A percentile compares a stretch with the other conserved stretches of the same genome.
phyloP scores from a whole-genome alignment of 2,113 vertebrate genomes.

The Furnarius figulus region DNA sequence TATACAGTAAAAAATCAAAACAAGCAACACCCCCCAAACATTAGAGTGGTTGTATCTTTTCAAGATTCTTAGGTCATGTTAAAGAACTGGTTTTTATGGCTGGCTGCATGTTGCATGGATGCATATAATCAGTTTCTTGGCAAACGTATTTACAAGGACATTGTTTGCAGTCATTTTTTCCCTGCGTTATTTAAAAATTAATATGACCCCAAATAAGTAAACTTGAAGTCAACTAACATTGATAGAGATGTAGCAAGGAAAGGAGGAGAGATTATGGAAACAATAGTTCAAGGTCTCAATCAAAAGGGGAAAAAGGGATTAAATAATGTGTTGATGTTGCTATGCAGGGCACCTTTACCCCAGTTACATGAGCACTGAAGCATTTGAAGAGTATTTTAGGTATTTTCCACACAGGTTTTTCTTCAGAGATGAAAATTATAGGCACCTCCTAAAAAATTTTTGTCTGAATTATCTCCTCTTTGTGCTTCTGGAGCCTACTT shows the following conservation, averaged over 20 bases:
- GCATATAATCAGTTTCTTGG: slow-evolving; percentile 32
- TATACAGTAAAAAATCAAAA: not conserved
- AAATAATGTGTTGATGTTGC: not conserved
- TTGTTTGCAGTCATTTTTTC: not conserved
- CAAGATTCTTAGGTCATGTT: not conserved
- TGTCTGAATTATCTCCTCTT: not conserved
- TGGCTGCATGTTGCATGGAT: slow-evolving; percentile 32
- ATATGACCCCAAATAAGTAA: not conserved
- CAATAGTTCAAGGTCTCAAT: not conserved
- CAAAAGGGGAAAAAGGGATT: not conserved
- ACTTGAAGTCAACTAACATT: not conserved
- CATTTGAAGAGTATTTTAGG: not conserved
- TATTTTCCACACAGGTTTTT: not conserved
- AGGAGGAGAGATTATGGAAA: not conserved
- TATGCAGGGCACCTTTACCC: not conserved
- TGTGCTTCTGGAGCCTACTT: not conserved
- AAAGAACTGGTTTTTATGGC: slow-evolving; percentile 17
- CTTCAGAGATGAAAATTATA: not conserved
- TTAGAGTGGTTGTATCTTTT: not conserved
- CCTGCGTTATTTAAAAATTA: not conserved
- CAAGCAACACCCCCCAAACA: not conserved
- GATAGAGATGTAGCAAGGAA: not conserved
- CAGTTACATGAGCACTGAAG: not conserved
- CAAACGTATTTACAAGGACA: slow-evolving; percentile 5
- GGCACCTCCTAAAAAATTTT: not conserved